Evolutionary conservation across 2,113 vertebrate species (phyloP).

Genomic region (Hipposideros armiger): DNA sequence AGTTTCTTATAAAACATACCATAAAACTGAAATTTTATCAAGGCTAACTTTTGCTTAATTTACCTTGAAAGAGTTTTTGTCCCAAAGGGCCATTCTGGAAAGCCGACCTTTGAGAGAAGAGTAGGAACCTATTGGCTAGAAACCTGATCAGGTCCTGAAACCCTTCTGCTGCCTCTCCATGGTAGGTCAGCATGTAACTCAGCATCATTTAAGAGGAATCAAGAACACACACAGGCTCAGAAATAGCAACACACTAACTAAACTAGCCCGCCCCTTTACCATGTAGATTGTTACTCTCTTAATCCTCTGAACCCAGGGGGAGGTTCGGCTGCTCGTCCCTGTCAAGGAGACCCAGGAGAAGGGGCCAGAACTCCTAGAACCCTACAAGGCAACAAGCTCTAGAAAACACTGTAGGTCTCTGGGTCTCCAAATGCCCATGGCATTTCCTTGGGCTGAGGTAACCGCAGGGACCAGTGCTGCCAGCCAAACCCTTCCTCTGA

Average conservation of each 20-base stretch:
- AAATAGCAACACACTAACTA: not conserved
- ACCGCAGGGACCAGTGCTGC: not conserved
- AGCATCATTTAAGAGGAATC: not conserved
- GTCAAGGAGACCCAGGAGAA: not conserved
- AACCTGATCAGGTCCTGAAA: not conserved
- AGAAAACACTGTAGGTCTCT: not conserved
- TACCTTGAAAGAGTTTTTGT: not conserved
- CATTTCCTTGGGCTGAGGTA: not conserved
- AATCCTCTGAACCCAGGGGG: fast-evolving
- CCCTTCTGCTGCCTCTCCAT: not conserved
- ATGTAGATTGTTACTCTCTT: fast-evolving
- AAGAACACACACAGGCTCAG: not conserved
- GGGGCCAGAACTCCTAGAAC: not conserved
- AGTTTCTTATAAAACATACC: not conserved
- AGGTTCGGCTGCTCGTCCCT: too few relatives aligned
- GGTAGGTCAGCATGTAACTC: not conserved
- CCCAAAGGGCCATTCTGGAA: not conserved
- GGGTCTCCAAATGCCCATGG: not conserved
- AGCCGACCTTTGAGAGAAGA: not conserved
- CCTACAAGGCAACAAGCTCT: not conserved
- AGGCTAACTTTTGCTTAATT: not conserved
- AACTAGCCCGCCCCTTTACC: too few relatives aligned
- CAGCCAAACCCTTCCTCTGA: not conserved
- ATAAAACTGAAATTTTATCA: not conserved
- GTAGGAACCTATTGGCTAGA: too few relatives aligned